phyloP scores from a whole-genome alignment of 2,888 invertebrate genomes.

The Pollenia angustigena region DNA sequence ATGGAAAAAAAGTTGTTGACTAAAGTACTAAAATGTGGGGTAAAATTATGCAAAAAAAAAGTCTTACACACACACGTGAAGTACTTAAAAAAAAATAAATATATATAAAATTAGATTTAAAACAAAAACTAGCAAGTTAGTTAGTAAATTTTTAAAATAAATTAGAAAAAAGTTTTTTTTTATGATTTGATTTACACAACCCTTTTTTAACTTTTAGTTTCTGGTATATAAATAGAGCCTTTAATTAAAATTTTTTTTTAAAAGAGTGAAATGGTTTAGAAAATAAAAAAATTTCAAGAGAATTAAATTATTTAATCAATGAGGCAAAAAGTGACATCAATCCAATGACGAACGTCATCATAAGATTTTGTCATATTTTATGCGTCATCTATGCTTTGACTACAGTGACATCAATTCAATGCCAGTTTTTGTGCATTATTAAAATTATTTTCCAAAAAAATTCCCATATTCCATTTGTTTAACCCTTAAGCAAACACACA shows the following conservation, averaged over 20 bases:
- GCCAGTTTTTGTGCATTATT: no score
- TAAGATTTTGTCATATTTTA: no score
- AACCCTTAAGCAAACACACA: no score
- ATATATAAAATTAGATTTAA: slow-evolving; percentile 30
- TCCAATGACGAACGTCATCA: no score
- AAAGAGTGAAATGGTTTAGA: slow-evolving; percentile 5
- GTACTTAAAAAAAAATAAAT: slow-evolving; percentile 32
- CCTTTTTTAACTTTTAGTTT: slow-evolving; percentile 33
- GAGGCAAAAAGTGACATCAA: no score
- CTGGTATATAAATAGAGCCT: neutral
- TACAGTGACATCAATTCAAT: no score
- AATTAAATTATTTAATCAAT: no score
- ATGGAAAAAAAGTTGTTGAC: slow-evolving; percentile 41
- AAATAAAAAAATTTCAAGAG: neutral
- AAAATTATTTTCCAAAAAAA: no score
- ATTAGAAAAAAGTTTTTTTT: slow-evolving; percentile 9
- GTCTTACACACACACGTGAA: slow-evolving; percentile 27
- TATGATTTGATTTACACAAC: slow-evolving; percentile 2
- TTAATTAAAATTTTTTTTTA: neutral
- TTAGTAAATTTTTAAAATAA: slow-evolving; percentile 27
- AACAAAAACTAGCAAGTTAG: slow-evolving; percentile 41
- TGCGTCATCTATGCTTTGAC: no score
- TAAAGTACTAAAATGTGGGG: slow-evolving; percentile 43
- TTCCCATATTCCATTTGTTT: no score
- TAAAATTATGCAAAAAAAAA: neutral